Percentiles rank a stretch among this genome's conserved stretches.
Evolutionary conservation across 1,140 invertebrate species (phyloP).

Genomic region (Drosophila subpulchrella): DNA sequence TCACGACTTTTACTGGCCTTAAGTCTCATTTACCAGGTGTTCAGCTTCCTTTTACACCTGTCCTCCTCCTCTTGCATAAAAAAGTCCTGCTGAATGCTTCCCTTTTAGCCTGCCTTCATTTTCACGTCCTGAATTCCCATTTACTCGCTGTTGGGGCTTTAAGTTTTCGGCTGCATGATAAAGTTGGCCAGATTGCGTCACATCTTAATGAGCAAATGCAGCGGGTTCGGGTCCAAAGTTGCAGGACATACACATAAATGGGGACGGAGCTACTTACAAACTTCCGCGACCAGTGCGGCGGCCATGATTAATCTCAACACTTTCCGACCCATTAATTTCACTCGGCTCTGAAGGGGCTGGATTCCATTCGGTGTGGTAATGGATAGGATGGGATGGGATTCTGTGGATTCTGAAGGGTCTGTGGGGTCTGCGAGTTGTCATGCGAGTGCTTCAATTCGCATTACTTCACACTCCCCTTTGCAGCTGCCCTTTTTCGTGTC

Average conservation of each 20-base stretch:
- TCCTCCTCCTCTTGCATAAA: slow-evolving; percentile 9
- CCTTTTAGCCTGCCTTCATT: slow-evolving; percentile 1
- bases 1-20: slow-evolving; percentile 26
- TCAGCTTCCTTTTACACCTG: slow-evolving; percentile 16
- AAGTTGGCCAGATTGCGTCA: slow-evolving; percentile 67
- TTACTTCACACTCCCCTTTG: slow-evolving; percentile 36
- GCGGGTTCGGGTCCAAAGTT: slow-evolving; percentile 19
- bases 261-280: slow-evolving; percentile 48
- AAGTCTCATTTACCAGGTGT: slow-evolving; percentile 60
- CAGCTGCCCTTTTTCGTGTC: slow-evolving; percentile 8
- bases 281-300: slow-evolving; percentile 50
- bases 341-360: slow-evolving; percentile 17
- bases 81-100: slow-evolving; percentile 30
- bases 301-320: slow-evolving; percentile 81
- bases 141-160: slow-evolving; percentile 57
- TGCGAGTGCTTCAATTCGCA: slow-evolving; percentile 52
- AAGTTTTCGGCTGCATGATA: slow-evolving; percentile 68
- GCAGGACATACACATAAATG: slow-evolving; percentile 24
- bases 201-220: slow-evolving; percentile 74
- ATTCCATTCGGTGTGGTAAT: slow-evolving; percentile 21
- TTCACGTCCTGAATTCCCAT: slow-evolving; percentile 57
- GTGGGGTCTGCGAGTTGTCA: slow-evolving; percentile 36
- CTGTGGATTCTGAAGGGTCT: slow-evolving; percentile 15
- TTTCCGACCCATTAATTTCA: slow-evolving; percentile 81
- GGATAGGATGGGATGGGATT: slow-evolving; percentile 13